Conservation (phyloP, 2,113 vertebrate species). For the Xiphophorus hellerii region DNA sequence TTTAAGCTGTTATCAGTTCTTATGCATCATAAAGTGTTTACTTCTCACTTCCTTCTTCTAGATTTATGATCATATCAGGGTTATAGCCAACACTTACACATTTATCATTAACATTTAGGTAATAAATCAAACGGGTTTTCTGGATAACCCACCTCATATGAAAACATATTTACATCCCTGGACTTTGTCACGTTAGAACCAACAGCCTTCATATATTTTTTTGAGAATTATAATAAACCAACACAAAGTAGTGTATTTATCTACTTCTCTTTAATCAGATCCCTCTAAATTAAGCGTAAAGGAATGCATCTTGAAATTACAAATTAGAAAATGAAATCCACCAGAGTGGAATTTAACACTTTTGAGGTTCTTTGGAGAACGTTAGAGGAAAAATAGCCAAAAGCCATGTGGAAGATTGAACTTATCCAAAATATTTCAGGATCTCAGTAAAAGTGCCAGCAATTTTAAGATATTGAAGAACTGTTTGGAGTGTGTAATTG, state of each 20-base stretch:
- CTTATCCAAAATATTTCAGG: too few species aligned
- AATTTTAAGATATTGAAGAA: too few species aligned
- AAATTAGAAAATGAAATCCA: neutral
- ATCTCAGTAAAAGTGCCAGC: too few species aligned
- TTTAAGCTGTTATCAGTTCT: neutral
- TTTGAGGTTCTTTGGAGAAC: too few species aligned
- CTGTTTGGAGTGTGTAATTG: too few species aligned
- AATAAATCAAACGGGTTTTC: neutral
- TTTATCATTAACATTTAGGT: neutral
- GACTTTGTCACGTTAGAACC: neutral
- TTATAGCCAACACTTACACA: neutral
- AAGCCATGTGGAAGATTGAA: too few species aligned
- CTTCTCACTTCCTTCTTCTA: slow-evolving; percentile 12
- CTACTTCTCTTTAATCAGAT: neutral
- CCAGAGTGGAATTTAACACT: too few species aligned
- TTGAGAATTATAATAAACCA: neutral
- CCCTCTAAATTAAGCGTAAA: neutral
- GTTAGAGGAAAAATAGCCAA: neutral
- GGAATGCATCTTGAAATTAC: neutral
- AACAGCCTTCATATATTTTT: neutral
- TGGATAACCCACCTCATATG: neutral
- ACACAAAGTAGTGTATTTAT: neutral
- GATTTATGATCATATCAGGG: neutral
- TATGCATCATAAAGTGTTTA: neutral
- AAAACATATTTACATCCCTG: too few species aligned